Evolutionary conservation across 2,888 invertebrate species (phyloP).

Genomic region (Acanthosepion lycidas): DNA sequence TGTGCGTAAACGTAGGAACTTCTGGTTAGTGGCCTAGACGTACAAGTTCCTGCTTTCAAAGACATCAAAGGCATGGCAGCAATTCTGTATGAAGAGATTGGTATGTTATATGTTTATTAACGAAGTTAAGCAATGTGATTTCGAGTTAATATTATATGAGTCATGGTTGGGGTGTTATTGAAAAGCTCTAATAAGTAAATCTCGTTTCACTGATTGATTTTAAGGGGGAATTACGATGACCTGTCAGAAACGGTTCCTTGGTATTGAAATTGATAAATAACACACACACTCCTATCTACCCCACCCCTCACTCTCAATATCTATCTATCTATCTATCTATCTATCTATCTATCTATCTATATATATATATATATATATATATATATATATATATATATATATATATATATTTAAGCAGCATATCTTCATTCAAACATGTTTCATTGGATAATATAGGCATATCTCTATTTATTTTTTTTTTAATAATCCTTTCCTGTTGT

Average conservation of each 20-base stretch:
- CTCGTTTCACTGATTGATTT: neutral
- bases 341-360: too few species aligned
- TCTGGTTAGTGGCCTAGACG: neutral
- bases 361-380: too few species aligned
- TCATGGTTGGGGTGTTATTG: neutral
- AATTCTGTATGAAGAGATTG: neutral
- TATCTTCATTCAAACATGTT: too few species aligned
- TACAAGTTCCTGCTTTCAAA: neutral
- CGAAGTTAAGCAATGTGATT: neutral
- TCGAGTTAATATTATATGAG: neutral
- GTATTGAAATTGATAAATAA: too few species aligned
- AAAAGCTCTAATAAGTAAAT: neutral
- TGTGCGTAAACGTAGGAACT: neutral
- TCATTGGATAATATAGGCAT: too few species aligned
- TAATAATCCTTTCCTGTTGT: too few species aligned
- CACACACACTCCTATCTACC: neutral
- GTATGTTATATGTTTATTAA: conserved; percentile 2
- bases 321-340: too few species aligned
- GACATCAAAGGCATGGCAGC: neutral
- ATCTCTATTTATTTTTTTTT: too few species aligned
- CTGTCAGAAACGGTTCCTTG: too few species aligned
- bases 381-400: too few species aligned
- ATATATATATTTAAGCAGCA: too few species aligned
- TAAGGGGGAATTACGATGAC: neutral
- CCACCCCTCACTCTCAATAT: too few species aligned